Conservation (phyloP, 2,113 vertebrate genomes). For the Pleuronectes platessa region DNA sequence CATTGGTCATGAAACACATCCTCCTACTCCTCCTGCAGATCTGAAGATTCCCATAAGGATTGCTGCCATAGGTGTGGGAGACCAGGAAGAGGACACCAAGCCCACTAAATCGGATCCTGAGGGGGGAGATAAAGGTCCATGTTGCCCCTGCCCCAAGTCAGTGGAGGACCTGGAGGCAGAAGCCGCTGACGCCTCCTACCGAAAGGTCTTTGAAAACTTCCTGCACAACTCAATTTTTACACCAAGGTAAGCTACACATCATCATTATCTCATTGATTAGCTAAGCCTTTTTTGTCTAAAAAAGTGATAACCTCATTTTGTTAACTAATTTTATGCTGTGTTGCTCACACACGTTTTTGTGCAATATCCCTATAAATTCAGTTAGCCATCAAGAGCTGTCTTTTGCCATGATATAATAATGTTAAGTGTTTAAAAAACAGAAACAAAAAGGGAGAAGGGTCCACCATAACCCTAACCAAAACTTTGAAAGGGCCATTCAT, state of each 20-base stretch:
- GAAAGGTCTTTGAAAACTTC: constrained; percentile 98
- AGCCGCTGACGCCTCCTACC: constrained; percentile 92
- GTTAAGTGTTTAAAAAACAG: not conserved
- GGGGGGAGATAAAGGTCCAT: constrained; percentile 87
- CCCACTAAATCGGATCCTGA: constrained; percentile 87
- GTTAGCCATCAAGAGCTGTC: not conserved
- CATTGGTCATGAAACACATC: not conserved
- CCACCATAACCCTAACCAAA: not conserved
- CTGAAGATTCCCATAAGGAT: constrained; percentile 92
- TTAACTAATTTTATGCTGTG: not conserved
- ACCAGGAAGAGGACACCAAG: constrained; percentile 89
- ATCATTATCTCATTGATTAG: not conserved
- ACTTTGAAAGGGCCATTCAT: too few relatives aligned
- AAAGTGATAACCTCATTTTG: too few relatives aligned
- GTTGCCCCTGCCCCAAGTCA: constrained; percentile 93
- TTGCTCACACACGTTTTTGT: not conserved
- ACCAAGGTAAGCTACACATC: constrained; percentile 83
- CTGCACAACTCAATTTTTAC: constrained; percentile 98
- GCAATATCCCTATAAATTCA: not conserved
- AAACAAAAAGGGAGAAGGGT: not conserved
- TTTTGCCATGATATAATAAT: not conserved
- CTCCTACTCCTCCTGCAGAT: constrained; percentile 77
- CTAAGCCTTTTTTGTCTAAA: not conserved
- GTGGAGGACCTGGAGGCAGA: constrained; percentile 90
- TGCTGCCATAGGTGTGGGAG: constrained; percentile 88